A percentile compares a stretch with the other conserved stretches of the same genome.
Conservation (phyloP, 1,140 invertebrate genomes). For the Hypsibius dujardini region DNA sequence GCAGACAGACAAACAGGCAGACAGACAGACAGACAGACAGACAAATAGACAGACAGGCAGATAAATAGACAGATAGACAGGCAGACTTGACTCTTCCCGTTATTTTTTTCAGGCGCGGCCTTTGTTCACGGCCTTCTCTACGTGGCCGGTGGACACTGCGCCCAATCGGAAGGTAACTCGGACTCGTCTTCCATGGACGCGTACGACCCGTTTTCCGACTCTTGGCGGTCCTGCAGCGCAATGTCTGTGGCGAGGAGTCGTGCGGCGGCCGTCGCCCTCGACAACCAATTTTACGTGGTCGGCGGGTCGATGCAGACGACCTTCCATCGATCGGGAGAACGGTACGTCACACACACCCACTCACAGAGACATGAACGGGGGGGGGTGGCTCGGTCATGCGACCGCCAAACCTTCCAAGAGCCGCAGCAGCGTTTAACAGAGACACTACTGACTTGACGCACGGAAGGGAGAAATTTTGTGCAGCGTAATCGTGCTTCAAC, state of each 20-base stretch:
- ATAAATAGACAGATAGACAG: no score
- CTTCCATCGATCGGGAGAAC: slow-evolving; percentile 51
- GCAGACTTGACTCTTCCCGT: no score
- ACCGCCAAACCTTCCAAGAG: no score
- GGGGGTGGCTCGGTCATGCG: no score
- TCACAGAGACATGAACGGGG: slow-evolving; percentile 27
- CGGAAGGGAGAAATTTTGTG: no score
- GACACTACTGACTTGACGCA: no score
- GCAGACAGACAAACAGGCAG: no score
- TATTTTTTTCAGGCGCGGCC: slow-evolving; percentile 21
- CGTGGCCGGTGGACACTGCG: slow-evolving; percentile 73
- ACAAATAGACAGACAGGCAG: no score
- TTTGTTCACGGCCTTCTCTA: slow-evolving; percentile 55
- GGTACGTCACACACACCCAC: slow-evolving; percentile 35
- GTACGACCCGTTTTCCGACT: slow-evolving; percentile 56
- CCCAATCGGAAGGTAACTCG: slow-evolving; percentile 57
- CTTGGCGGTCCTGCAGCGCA: slow-evolving; percentile 57
- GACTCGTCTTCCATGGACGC: slow-evolving; percentile 53
- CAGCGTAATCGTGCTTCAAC: slow-evolving; percentile 35
- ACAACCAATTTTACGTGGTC: slow-evolving; percentile 68
- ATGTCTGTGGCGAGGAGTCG: slow-evolving; percentile 67
- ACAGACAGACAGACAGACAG: no score
- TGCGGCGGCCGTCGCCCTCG: slow-evolving; percentile 69
- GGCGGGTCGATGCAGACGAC: slow-evolving; percentile 63
- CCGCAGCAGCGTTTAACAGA: no score